These are phyloP conservation scores for Papio anubis DNA, from an alignment of 2,113 vertebrate species.

Conservation along the genomic window DNA sequence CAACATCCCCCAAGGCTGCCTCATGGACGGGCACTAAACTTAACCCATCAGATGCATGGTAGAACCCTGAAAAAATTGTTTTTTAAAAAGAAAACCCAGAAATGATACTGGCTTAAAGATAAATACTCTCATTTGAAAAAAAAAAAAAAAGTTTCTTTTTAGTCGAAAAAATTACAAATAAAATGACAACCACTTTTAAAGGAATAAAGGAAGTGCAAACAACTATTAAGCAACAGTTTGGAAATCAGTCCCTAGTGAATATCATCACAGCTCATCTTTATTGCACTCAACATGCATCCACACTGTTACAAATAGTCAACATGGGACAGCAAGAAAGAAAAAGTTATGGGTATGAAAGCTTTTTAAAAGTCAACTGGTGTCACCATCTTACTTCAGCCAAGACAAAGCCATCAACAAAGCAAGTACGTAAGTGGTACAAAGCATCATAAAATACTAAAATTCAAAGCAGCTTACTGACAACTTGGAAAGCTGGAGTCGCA, in stretches of 20 bases:
- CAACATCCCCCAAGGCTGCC: conserved; percentile 81
- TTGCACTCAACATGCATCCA: not conserved
- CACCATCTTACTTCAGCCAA: conserved; percentile 32
- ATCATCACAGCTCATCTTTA: not conserved
- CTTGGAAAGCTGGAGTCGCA: conserved; percentile 44
- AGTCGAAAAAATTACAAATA: conserved; percentile 12
- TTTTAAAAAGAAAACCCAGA: conserved; percentile 38
- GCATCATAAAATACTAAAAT: not conserved
- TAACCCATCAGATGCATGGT: conserved; percentile 70
- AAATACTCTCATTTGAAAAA: conserved; percentile 61
- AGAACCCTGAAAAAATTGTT: conserved; percentile 70
- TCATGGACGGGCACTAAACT: conserved; percentile 73
- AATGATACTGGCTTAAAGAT: conserved; percentile 70
- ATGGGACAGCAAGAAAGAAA: not conserved
- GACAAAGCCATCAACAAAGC: not conserved
- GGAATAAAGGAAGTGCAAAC: conserved; percentile 30
- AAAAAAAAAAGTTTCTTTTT: conserved; percentile 21
- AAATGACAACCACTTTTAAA: not conserved
- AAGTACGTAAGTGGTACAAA: not conserved
- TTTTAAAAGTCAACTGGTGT: conserved; percentile 49
- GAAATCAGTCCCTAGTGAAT: conserved; percentile 13
- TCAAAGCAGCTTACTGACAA: conserved; percentile 49
- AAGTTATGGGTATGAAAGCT: conserved; percentile 30
- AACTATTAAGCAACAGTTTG: conserved; percentile 10
- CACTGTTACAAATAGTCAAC: conserved; percentile 14